phyloP scores from a whole-genome alignment of 1,140 invertebrate species.

The Drosophila equinoxialis region DNA sequence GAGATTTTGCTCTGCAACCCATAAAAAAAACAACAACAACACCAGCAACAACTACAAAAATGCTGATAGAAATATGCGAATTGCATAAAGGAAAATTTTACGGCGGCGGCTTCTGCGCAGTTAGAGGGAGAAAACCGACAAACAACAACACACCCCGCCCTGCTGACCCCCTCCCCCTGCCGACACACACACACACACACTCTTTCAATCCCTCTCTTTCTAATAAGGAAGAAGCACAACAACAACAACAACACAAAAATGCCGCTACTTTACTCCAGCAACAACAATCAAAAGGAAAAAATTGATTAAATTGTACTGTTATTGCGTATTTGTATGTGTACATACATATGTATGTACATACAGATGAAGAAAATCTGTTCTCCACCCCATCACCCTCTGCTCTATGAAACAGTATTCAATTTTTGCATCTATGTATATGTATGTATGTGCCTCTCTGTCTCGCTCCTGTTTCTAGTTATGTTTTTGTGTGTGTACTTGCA shows the following conservation, averaged over 20 bases:
- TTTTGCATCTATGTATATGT: slow-evolving; percentile 9
- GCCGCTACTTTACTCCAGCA: not conserved
- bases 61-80: slow-evolving; percentile 9
- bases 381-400: not conserved
- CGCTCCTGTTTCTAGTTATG: slow-evolving; percentile 20
- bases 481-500: slow-evolving; percentile 53
- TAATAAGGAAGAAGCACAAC: not conserved
- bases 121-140: slow-evolving; percentile 5
- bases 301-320: slow-evolving; percentile 5
- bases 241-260: not conserved
- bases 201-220: not conserved
- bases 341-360: not conserved
- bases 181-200: too few relatives aligned
- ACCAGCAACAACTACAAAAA: not conserved
- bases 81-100: slow-evolving; percentile 10
- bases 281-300: not conserved
- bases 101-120: slow-evolving; percentile 6
- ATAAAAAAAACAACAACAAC: not conserved
- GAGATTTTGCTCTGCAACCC: not conserved
- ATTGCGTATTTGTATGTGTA: not conserved
- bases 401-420: not conserved
- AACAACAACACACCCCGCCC: slow-evolving; percentile 16
- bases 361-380: not conserved
- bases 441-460: slow-evolving; percentile 9
- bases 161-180: too few relatives aligned